phyloP scores from a whole-genome alignment of 2,888 invertebrate genomes.

The Cabera pusaria region DNA sequence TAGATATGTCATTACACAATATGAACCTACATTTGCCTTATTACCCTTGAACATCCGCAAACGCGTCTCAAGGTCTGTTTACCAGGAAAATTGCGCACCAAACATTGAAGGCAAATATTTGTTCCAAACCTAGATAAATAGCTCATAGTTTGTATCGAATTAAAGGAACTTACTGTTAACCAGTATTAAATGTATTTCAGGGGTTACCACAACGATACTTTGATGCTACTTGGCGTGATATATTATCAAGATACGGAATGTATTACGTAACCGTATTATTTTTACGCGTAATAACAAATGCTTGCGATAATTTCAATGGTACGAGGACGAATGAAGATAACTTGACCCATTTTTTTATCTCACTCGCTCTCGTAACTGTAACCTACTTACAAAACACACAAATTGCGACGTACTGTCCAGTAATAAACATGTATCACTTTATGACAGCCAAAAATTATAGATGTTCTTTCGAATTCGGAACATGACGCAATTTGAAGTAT shows the following conservation, averaged over 20 bases:
- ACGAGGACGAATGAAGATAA: constrained; percentile 80
- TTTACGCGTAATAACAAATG: constrained; percentile 68
- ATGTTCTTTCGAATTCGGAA: constrained; percentile 39
- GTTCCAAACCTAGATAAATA: constrained; percentile 3
- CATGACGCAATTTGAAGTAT: constrained; percentile 42
- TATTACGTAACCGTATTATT: constrained; percentile 57
- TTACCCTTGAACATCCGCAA: not conserved
- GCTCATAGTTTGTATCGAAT: not conserved
- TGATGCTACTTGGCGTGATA: constrained; percentile 31
- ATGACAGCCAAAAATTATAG: constrained; percentile 43
- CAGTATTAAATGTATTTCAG: too few relatives aligned
- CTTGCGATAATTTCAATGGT: constrained; percentile 72
- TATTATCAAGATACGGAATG: constrained; percentile 33
- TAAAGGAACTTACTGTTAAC: too few relatives aligned
- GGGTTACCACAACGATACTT: constrained; percentile 33
- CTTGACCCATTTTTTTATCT: constrained; percentile 83
- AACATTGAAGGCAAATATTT: constrained; percentile 22
- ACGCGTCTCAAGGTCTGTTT: constrained; percentile 16
- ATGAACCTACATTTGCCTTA: constrained; percentile 10
- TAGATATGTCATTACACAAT: not conserved
- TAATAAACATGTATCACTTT: constrained; percentile 40
- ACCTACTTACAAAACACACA: constrained; percentile 66
- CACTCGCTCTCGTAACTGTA: constrained; percentile 67
- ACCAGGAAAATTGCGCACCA: constrained; percentile 14
- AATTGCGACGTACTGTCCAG: constrained; percentile 53